Evolutionary conservation across 2,113 vertebrate species (phyloP).

Genomic region (Prolemur simus): DNA sequence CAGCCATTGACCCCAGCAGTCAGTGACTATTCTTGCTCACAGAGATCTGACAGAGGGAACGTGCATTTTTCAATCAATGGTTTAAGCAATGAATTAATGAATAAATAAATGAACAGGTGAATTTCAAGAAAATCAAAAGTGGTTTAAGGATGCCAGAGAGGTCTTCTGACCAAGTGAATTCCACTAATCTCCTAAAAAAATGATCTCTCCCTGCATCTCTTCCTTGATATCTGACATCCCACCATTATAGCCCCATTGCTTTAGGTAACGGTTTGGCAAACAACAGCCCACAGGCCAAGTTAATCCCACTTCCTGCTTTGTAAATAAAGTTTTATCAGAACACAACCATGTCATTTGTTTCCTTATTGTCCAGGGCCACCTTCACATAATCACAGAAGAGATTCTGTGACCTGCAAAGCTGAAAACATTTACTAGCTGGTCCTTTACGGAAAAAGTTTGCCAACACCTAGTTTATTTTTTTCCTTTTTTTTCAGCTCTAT

Average conservation of each 20-base stretch:
- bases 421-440: neutral
- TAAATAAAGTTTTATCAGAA: conserved; percentile 9
- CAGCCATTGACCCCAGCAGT: neutral
- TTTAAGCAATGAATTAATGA: neutral
- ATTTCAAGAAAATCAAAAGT: neutral
- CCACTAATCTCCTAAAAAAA: neutral
- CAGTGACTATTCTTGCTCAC: neutral
- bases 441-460: neutral
- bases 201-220: neutral
- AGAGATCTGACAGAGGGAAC: neutral
- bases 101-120: neutral
- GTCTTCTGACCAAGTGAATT: neutral
- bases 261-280: neutral
- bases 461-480: neutral
- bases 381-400: neutral
- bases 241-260: neutral
- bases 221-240: neutral
- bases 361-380: neutral
- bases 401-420: too few relatives aligned
- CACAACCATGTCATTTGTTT: neutral
- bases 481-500: neutral
- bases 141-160: neutral
- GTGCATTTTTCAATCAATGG: neutral
- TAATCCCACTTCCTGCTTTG: neutral
- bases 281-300: neutral